phyloP scores from a whole-genome alignment of 1,140 invertebrate species.

The Mycetomoellerius zeteki region DNA sequence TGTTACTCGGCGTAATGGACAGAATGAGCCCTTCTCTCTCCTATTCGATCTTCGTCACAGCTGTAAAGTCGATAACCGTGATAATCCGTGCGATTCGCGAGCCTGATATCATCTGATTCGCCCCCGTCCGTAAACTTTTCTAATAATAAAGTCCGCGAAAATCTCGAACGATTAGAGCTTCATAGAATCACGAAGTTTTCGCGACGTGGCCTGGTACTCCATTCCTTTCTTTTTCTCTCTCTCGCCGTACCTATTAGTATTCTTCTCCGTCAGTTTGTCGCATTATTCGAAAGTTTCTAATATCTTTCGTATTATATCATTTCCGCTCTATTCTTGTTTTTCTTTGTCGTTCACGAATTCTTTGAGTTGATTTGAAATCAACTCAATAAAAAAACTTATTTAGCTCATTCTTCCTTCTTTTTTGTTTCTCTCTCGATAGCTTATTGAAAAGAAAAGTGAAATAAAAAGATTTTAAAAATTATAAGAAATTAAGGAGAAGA shows the following conservation, averaged over 20 bases:
- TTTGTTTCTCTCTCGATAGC: background rate
- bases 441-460: background rate
- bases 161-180: constrained; percentile 50
- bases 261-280: constrained; percentile 12
- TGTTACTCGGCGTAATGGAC: constrained; percentile 71
- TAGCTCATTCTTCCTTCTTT: no score
- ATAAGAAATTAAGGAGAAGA: no score
- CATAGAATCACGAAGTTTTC: constrained; percentile 30
- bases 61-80: constrained; percentile 64
- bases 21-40: background rate
- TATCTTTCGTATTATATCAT: background rate
- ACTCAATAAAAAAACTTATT: constrained; percentile 23
- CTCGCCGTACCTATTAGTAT: background rate
- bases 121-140: constrained; percentile 35
- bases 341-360: background rate
- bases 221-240: no score
- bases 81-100: constrained; percentile 22
- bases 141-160: constrained; percentile 62
- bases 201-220: background rate
- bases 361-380: background rate
- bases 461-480: background rate
- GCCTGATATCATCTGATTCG: constrained; percentile 10
- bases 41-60: constrained; percentile 62
- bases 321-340: background rate
- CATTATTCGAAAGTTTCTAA: constrained; percentile 40